phyloP scores from a whole-genome alignment of 2,113 vertebrate species.

The Oryzias celebensis region DNA sequence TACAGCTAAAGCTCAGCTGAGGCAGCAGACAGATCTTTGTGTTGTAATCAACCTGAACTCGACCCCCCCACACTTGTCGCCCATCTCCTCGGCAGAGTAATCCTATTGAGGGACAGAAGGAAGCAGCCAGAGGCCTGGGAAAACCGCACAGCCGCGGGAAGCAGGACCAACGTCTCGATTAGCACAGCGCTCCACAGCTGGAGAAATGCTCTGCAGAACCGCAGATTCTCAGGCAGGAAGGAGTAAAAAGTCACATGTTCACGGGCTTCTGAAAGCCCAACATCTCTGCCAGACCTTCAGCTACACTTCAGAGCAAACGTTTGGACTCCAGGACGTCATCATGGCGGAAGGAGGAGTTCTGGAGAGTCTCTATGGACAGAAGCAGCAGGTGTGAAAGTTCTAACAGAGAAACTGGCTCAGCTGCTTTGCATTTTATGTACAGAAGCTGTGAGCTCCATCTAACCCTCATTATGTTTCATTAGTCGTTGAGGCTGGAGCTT shows the following conservation, averaged over 20 bases:
- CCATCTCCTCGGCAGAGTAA: constrained; percentile 62
- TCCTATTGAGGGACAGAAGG: constrained; percentile 81
- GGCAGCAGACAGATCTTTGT: constrained; percentile 76
- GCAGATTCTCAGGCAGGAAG: constrained; percentile 30
- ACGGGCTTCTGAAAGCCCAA: constrained; percentile 15
- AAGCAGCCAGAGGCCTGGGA: constrained; percentile 81
- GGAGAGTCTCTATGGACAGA: too few relatives aligned
- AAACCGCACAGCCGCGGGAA: constrained; percentile 60
- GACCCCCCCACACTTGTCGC: constrained; percentile 3
- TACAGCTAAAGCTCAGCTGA: constrained; percentile 23
- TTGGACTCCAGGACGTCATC: too few relatives aligned
- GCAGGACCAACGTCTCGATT: constrained; percentile 81
- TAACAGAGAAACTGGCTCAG: constrained; percentile 49
- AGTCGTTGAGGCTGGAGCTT: constrained; percentile 86
- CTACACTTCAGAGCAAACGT: too few relatives aligned
- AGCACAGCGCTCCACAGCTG: constrained; percentile 74
- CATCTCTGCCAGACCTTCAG: neutral
- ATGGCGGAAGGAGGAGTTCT: too few relatives aligned
- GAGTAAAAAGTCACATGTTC: constrained; percentile 37
- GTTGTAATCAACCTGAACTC: constrained; percentile 78
- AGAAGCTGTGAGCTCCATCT: constrained; percentile 78
- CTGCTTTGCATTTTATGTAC: constrained; percentile 79
- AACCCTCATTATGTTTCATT: constrained; percentile 95
- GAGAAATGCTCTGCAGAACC: constrained; percentile 32
- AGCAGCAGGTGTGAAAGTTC: constrained; percentile 72